Evolutionary conservation across 1,140 invertebrate genomes (phyloP), one percentile per base, ranked within the genome.

Genomic region (Chironomus striatipennis): DNA sequence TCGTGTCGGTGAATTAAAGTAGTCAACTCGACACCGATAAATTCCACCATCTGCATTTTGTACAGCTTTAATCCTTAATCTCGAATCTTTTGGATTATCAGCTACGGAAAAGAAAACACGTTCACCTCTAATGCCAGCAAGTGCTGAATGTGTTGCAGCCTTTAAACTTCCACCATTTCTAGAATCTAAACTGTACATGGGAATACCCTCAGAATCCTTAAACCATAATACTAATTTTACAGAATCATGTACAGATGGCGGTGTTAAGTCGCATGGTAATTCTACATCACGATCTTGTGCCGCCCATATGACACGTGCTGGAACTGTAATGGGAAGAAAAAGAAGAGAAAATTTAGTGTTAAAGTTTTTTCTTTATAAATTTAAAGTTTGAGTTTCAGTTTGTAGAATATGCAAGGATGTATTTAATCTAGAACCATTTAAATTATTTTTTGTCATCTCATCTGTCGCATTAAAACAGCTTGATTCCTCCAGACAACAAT

Each of bases 201-300:
- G 92, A 83, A 93, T 93, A 42, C 90, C 89, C 43, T 87, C 88
- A 34, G 88, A 87, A 79, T 93, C 92, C 81, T 92, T 92, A 83
- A 93, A 94, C 92, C 92, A 94, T 74, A 95, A 87, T 76, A 93
- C 86, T 87, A 92, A 88, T 78, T 87, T 91, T 73, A 94, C 90
- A 21, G 87, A 88, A 78, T 94, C 93, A 75, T 87, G 87, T 2
- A 87, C 83, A 43, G 85, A 83, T 7, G 90, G 88, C 4, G 92
- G 88, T 10, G 90, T 91, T 47, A 94, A 85, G 82, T 94, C 90
- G 83, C 93, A 95, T 0, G 92, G 92, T 77, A 95, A 81, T 75
- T 92, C 88, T 7, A 91, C 90, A 78, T 88, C 86, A 34, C 88
- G 88, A 18, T 91, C 91, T 73, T 89, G 85, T 21, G 89, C 86